Base-by-base conservation (phyloP, 1,140 invertebrate genomes). In the Megalonaias nervosa region DNA sequence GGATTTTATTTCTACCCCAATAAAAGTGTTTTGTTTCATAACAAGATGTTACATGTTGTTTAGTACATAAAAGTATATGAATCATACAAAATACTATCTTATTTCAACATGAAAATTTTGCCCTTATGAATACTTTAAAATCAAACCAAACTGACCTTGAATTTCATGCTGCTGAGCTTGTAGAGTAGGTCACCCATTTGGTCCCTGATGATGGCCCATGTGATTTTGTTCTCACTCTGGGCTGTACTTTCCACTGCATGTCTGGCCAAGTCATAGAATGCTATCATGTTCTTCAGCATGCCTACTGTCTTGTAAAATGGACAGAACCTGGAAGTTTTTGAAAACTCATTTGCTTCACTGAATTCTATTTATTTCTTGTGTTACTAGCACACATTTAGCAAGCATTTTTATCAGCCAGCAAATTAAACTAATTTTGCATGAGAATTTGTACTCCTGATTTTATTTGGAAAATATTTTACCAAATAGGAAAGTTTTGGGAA, bases 241-340 rank as follows among this genome's bases (percentile, higher is more conserved):
- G 98, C 97, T 48, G 98, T 99, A 60, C 98, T 99, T 92, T 99
- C 98, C 6, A 99, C 98, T 14, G 98, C 96, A 90, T 99, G 98
- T 78, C 97, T 94, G 16, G 98, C 95, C 95, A 99, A 95, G 90
- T 99, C 98, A 90, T 99, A 99, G 92, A 99, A 99, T 56, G 96
- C 93, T 89, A 99, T 99, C 93, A 99, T 99, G 92, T 99, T 99
- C 89, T 94, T 95, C 88, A 99, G 91, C 98, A 99, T 99, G 81
- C 97, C 98, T 19, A 98, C 96, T 48, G 98, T 99, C 93, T 99
- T 99, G 93, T 99, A 99, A 93, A 99, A 99, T 87, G 99, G 99
- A 92, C 99, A 99, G 93, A 98, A 99, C 82, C 81, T 98, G 94
- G 62, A 71, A 71, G 73, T 64, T 57, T 48, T 6, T 9, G 4